Evolutionary conservation across 2,888 invertebrate species (phyloP).

Genomic region (Strigamia transsilvanica): DNA sequence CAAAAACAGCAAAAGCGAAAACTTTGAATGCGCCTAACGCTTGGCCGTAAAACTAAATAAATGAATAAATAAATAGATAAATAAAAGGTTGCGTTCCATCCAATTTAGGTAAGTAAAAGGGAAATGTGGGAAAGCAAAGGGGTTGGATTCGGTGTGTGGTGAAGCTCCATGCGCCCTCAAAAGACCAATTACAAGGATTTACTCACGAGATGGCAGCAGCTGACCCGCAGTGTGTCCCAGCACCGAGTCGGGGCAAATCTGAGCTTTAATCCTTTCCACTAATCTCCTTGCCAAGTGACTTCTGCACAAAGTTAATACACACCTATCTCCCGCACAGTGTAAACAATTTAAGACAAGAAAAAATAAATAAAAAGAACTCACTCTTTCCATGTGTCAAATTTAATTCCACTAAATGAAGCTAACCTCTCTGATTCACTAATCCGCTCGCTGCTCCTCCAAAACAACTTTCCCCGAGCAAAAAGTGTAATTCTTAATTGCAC

Average conservation of each 20-base stretch:
- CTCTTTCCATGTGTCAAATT: slow-evolving; percentile 39
- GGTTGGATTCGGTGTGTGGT: slow-evolving; percentile 6
- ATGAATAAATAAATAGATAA: no score
- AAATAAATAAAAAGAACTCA: background rate
- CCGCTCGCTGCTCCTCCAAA: background rate
- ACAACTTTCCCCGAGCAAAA: background rate
- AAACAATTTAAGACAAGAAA: slow-evolving; percentile 2
- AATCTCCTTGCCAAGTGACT: slow-evolving; percentile 26
- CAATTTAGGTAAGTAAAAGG: no score
- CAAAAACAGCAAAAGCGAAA: no score
- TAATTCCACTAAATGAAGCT: slow-evolving; percentile 43
- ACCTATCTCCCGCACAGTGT: background rate
- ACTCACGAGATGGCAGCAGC: slow-evolving; percentile 10
- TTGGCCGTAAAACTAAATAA: no score
- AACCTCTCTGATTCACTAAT: slow-evolving; percentile 23
- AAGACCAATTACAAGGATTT: slow-evolving; percentile 29
- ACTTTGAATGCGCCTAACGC: no score
- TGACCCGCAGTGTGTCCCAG: background rate
- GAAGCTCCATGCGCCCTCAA: background rate
- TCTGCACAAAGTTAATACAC: slow-evolving; percentile 36
- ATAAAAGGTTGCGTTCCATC: no score
- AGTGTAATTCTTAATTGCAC: slow-evolving; percentile 29
- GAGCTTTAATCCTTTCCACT: slow-evolving; percentile 16
- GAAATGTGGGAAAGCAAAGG: background rate
- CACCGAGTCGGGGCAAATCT: background rate